Conservation (phyloP, 2,888 invertebrate genomes). For the Melolontha melolontha region DNA sequence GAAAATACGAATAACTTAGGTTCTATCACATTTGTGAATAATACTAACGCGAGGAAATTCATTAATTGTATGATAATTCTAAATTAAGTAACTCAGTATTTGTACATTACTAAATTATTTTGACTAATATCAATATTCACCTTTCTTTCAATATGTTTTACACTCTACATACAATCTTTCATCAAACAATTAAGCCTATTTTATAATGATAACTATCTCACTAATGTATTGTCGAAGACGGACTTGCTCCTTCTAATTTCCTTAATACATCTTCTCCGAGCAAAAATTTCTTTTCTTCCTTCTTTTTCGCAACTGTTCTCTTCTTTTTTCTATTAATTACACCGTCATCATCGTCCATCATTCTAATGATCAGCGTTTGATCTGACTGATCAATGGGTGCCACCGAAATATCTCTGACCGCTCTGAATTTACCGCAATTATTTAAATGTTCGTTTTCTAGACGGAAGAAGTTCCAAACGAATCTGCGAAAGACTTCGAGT, state of each 20-base stretch:
- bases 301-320: constrained; percentile 54
- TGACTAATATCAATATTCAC: too few relatives aligned
- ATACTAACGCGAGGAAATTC: too few relatives aligned
- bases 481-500: constrained; percentile 76
- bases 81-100: too few relatives aligned
- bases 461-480: constrained; percentile 92
- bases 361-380: constrained; percentile 76
- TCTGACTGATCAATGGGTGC: constrained; percentile 82
- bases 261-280: constrained; percentile 63
- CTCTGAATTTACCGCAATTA: constrained; percentile 90
- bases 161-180: background rate
- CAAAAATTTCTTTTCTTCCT: constrained; percentile 66
- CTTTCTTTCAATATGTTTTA: background rate
- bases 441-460: constrained; percentile 91
- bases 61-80: too few relatives aligned
- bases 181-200: background rate
- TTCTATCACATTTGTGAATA: too few relatives aligned
- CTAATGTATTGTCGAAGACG: constrained; percentile 52
- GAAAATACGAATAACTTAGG: too few relatives aligned
- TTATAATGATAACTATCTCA: constrained; percentile 12
- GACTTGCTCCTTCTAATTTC: constrained; percentile 55
- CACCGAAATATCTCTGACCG: constrained; percentile 86
- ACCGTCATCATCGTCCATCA: constrained; percentile 83
- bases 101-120: too few relatives aligned
- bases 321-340: constrained; percentile 69